These are phyloP conservation scores for Strigamia crassipes DNA, from an alignment of 2,888 invertebrate genomes.

Conservation along the genomic window DNA sequence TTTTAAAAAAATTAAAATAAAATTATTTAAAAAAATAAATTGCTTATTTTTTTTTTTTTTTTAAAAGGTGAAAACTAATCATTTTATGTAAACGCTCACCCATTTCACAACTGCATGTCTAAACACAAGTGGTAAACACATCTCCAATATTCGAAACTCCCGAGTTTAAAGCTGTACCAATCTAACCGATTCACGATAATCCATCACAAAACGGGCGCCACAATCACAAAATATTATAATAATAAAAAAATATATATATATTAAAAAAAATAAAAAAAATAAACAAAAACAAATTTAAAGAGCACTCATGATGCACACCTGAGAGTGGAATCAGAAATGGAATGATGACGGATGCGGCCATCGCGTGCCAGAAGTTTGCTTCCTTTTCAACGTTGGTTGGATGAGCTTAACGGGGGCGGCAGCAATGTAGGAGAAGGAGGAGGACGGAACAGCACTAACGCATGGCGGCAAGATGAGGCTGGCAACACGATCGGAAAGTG, in stretches of 20 bases:
- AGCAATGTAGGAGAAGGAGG: conserved; percentile 25
- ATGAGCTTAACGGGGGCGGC: conserved; percentile 33
- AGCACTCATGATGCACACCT: conserved; percentile 45
- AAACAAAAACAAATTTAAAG: conserved; percentile 10
- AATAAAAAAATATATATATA: background rate
- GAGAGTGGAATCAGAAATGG: conserved; percentile 51
- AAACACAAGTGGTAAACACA: background rate
- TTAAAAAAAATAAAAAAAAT: background rate
- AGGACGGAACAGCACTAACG: conserved; percentile 42
- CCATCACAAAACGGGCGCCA: background rate
- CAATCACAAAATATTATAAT: background rate
- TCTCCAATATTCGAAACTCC: background rate
- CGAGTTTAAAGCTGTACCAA: background rate
- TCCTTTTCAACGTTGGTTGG: conserved; percentile 65
- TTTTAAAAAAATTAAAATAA: background rate
- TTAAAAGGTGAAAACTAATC: background rate
- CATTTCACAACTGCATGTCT: background rate
- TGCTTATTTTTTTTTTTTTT: too few species aligned
- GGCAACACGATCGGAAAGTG: conserved; percentile 23
- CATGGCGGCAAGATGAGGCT: conserved; percentile 29
- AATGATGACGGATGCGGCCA: conserved; percentile 51
- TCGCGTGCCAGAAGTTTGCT: conserved; percentile 43
- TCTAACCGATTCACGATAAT: background rate
- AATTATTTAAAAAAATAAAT: background rate
- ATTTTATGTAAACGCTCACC: background rate